phyloP scores from a whole-genome alignment of 35 echinoderm and acorn worm genomes.

The Lytechinus pictus region DNA sequence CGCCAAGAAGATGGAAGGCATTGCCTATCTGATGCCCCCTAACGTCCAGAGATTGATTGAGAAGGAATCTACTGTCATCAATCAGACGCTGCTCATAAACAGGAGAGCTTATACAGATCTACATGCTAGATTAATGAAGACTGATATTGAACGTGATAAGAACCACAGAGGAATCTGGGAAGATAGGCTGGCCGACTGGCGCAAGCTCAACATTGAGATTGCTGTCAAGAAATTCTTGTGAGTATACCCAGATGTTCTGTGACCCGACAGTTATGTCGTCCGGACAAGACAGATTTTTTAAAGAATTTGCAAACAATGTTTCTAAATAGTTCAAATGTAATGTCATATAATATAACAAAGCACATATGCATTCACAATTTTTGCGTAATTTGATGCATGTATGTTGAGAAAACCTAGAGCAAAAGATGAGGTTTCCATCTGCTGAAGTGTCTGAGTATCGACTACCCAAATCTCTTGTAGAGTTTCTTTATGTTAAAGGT shows the following conservation, averaged over 20 bases:
- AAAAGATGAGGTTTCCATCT: no score
- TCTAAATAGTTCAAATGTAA: no score
- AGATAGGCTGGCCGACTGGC: conserved; percentile 83
- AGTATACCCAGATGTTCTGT: not conserved
- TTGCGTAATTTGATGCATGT: no score
- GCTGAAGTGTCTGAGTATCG: no score
- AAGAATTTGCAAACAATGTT: no score
- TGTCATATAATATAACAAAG: no score
- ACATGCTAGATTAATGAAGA: conserved; percentile 83
- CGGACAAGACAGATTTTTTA: no score
- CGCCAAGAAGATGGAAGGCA: conserved; percentile 86
- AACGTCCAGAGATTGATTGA: conserved; percentile 89
- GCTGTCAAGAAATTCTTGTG: conserved; percentile 85
- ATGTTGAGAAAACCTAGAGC: no score
- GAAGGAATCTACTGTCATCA: conserved; percentile 91
- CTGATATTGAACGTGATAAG: conserved; percentile 94
- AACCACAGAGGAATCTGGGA: conserved; percentile 84
- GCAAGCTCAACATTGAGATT: conserved; percentile 83
- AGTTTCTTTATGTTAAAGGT: no score
- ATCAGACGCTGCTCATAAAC: conserved; percentile 88
- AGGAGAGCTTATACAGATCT: conserved; percentile 87
- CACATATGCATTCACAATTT: no score
- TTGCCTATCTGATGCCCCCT: conserved; percentile 91
- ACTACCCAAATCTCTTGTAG: no score
- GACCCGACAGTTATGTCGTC: no score